Conservation (phyloP, 2,888 invertebrate species). For the Lacanobia wlatinum region DNA sequence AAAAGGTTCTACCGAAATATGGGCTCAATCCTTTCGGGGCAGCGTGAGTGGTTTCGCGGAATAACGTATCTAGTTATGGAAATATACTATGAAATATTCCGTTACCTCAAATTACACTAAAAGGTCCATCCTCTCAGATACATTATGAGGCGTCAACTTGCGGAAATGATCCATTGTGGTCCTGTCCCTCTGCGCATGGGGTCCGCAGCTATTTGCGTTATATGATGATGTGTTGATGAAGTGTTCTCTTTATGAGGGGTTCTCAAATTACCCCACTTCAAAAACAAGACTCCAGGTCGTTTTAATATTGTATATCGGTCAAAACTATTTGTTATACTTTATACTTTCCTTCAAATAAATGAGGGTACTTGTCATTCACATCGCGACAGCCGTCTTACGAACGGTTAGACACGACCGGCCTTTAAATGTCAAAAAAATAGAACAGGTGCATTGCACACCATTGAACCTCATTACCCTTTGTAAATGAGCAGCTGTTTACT, state of each 20-base stretch:
- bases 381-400: slow-evolving; percentile 16
- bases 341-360: slow-evolving; percentile 3
- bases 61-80: slow-evolving; percentile 42
- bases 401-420: slow-evolving; percentile 52
- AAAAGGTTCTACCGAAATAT: slow-evolving; percentile 44
- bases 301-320: slow-evolving; percentile 52
- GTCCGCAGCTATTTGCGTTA: slow-evolving; percentile 80
- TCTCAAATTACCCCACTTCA: slow-evolving; percentile 71
- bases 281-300: slow-evolving; percentile 57
- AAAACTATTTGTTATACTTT: slow-evolving; percentile 21
- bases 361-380: slow-evolving; percentile 12
- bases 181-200: slow-evolving; percentile 78
- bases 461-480: slow-evolving; percentile 71
- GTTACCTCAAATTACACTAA: slow-evolving; percentile 72
- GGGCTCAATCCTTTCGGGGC: slow-evolving; percentile 51
- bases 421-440: slow-evolving; percentile 70
- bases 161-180: slow-evolving; percentile 87
- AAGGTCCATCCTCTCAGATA: slow-evolving; percentile 75
- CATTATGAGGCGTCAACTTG: slow-evolving; percentile 81
- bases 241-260: slow-evolving; percentile 77
- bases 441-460: slow-evolving; percentile 71
- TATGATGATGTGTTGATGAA: slow-evolving; percentile 82
- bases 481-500: slow-evolving; percentile 74
- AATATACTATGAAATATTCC: slow-evolving; percentile 57
- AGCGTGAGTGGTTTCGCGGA: slow-evolving; percentile 51